Conservation (phyloP, 2,888 invertebrate species). For the Erebia aethiops region DNA sequence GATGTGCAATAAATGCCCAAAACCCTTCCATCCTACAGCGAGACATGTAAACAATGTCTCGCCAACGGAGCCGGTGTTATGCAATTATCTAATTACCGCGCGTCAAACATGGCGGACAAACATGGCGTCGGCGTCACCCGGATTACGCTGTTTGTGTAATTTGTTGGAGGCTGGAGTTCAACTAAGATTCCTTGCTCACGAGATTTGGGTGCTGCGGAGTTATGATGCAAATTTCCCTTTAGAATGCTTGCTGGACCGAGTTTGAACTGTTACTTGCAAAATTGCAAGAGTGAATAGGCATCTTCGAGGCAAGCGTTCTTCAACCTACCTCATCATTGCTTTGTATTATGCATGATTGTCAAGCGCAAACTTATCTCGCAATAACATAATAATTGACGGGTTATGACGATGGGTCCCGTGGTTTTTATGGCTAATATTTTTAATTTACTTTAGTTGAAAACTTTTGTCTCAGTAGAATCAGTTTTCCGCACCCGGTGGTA, state of each 20-base stretch:
- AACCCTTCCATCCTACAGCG: constrained; percentile 15
- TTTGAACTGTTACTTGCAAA: constrained; percentile 7
- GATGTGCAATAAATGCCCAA: background rate
- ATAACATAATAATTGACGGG: too few relatives aligned
- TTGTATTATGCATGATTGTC: too few relatives aligned
- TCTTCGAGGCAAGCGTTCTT: too few relatives aligned
- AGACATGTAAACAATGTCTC: constrained; percentile 49
- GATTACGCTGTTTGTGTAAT: constrained; percentile 67
- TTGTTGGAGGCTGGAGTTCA: constrained; percentile 60
- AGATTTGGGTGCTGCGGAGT: constrained; percentile 44
- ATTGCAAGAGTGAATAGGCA: too few relatives aligned
- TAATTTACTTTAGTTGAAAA: too few relatives aligned
- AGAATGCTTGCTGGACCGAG: constrained; percentile 8
- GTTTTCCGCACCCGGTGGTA: too few relatives aligned
- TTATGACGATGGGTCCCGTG: too few relatives aligned
- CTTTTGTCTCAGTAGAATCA: too few relatives aligned
- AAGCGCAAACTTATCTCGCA: too few relatives aligned
- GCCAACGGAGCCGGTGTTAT: constrained; percentile 56
- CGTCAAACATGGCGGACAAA: constrained; percentile 58
- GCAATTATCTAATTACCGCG: constrained; percentile 72
- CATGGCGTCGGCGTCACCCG: constrained; percentile 54
- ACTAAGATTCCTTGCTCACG: constrained; percentile 51
- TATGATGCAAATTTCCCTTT: constrained; percentile 58
- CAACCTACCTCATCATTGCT: too few relatives aligned
- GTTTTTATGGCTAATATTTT: too few relatives aligned